Percentiles rank a stretch among this genome's conserved stretches.
Evolutionary conservation across 1,140 invertebrate genomes (phyloP).

Genomic region (Drosophila arawakana): DNA sequence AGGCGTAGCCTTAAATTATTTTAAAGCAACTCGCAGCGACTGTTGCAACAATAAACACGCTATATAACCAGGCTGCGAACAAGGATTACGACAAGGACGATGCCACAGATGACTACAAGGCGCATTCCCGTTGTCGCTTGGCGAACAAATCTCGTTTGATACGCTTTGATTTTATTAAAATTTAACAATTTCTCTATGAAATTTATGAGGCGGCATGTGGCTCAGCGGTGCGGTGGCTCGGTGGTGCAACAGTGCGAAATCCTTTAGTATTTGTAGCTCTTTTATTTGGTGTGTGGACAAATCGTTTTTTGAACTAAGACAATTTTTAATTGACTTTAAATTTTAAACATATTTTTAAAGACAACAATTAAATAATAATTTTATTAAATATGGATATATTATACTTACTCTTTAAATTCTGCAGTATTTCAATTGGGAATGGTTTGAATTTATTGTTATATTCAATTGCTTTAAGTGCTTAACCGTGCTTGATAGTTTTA

Average conservation of each 20-base stretch:
- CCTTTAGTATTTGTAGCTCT: neutral
- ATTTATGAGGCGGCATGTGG: slow-evolving; percentile 67
- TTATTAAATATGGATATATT: too few relatives aligned
- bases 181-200: slow-evolving; percentile 80
- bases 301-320: neutral
- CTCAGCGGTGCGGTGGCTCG: slow-evolving; percentile 10
- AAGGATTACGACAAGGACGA: slow-evolving; percentile 67
- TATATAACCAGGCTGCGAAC: slow-evolving; percentile 79
- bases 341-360: neutral
- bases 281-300: neutral
- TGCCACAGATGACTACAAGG: slow-evolving; percentile 25
- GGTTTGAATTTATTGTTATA: too few relatives aligned
- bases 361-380: neutral
- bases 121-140: slow-evolving; percentile 55
- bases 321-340: neutral
- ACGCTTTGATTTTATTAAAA: slow-evolving; percentile 83
- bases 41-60: slow-evolving; percentile 82
- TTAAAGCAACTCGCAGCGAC: slow-evolving; percentile 71
- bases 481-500: too few relatives aligned
- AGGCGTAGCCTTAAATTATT: slow-evolving; percentile 72
- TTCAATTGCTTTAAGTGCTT: too few relatives aligned
- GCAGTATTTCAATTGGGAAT: too few relatives aligned
- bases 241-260: neutral
- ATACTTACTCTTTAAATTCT: too few relatives aligned
- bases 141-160: slow-evolving; percentile 81